These are phyloP conservation scores for Subanguina moxae DNA, from an alignment of 1,140 invertebrate species.

Conservation along the genomic window DNA sequence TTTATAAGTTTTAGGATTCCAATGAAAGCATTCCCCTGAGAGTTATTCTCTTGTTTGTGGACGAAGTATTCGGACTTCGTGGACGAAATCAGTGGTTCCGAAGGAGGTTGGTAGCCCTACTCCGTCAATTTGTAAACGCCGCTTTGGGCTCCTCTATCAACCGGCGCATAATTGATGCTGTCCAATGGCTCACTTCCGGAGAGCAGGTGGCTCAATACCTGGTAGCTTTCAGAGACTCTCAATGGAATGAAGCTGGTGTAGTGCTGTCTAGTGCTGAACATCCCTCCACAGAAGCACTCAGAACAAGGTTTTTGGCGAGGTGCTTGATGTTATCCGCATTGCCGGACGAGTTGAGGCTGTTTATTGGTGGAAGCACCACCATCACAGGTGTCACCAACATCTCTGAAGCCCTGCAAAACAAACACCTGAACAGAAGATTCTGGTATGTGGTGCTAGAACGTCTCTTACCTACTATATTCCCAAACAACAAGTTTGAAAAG, in stretches of 20 bases:
- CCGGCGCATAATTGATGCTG: constrained; percentile 81
- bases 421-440: constrained; percentile 77
- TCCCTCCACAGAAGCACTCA: constrained; percentile 30
- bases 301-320: constrained; percentile 48
- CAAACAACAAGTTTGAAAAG: constrained; percentile 68
- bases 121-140: constrained; percentile 74
- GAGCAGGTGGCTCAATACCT: constrained; percentile 83
- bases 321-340: constrained; percentile 59
- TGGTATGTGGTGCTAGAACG: constrained; percentile 77
- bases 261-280: constrained; percentile 5
- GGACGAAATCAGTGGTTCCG: constrained; percentile 81
- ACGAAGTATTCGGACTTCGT: constrained; percentile 85
- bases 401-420: constrained; percentile 80
- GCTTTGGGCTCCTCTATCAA: constrained; percentile 82
- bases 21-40: constrained; percentile 78
- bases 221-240: constrained; percentile 67
- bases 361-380: constrained; percentile 84
- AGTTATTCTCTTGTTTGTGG: constrained; percentile 78
- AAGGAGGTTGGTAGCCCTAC: constrained; percentile 72
- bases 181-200: constrained; percentile 80
- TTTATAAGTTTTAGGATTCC: constrained; percentile 8
- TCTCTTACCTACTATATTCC: constrained; percentile 72
- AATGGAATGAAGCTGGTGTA: constrained; percentile 62
- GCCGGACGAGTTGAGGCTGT: constrained; percentile 80
- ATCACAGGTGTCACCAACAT: constrained; percentile 78